phyloP scores from a whole-genome alignment of 1,140 invertebrate genomes.

The Lethrus apterus region DNA sequence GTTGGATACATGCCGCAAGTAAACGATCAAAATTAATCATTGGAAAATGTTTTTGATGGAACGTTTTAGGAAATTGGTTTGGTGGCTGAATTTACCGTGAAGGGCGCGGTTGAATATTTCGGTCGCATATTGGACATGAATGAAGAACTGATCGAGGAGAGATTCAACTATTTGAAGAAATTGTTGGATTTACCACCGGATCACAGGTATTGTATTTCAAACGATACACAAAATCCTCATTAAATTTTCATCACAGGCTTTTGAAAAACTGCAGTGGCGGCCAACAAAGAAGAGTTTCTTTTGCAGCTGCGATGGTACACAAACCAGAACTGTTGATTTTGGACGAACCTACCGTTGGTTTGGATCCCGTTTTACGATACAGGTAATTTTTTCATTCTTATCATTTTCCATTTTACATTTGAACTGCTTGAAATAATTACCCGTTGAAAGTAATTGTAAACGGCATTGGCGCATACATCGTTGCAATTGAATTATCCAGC shows the following conservation, averaged over 20 bases:
- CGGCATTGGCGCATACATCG: too few relatives aligned
- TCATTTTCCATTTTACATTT: too few relatives aligned
- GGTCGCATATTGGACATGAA: slow-evolving; percentile 78
- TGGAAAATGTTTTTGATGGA: slow-evolving; percentile 2
- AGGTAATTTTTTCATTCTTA: too few relatives aligned
- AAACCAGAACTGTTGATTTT: slow-evolving; percentile 81
- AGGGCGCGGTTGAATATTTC: slow-evolving; percentile 81
- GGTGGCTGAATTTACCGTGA: slow-evolving; percentile 78
- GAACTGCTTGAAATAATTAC: too few relatives aligned
- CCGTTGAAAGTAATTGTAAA: too few relatives aligned
- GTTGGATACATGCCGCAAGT: slow-evolving; percentile 82
- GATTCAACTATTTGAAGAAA: slow-evolving; percentile 60
- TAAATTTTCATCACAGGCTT: slow-evolving; percentile 34
- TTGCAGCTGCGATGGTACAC: slow-evolving; percentile 80
- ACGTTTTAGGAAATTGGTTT: slow-evolving; percentile 73
- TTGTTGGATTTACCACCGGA: slow-evolving; percentile 67
- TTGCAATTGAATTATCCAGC: too few relatives aligned
- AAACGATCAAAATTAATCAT: slow-evolving; percentile 16
- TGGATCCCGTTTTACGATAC: slow-evolving; percentile 83
- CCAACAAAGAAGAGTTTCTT: slow-evolving; percentile 78
- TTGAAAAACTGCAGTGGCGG: slow-evolving; percentile 74
- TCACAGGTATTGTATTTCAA: slow-evolving; percentile 36
- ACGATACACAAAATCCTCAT: neutral
- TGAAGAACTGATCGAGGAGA: slow-evolving; percentile 52
- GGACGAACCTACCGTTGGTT: slow-evolving; percentile 88